Evolutionary conservation across 1,140 invertebrate species (phyloP).

Genomic region (Rhynchophorus ferrugineus): DNA sequence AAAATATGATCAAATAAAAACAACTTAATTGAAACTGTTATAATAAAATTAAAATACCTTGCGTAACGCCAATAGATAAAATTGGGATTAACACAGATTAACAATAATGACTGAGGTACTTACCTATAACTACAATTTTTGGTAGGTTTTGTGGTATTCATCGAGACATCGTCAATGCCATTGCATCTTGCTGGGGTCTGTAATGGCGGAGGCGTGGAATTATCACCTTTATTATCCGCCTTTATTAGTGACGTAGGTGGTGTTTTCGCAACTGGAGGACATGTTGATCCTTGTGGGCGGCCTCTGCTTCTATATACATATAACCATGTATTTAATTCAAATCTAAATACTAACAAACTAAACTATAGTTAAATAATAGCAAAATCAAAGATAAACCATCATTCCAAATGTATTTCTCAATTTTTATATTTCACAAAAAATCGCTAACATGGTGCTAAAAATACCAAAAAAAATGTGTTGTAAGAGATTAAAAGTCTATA

Average conservation of each 20-base stretch:
- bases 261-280: conserved; percentile 14
- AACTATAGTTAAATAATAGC: not conserved
- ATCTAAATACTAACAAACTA: not conserved
- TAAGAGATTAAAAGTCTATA: too few species aligned
- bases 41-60: too few species aligned
- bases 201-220: conserved; percentile 38
- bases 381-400: too few species aligned
- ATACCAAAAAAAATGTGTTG: too few species aligned
- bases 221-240: conserved; percentile 6
- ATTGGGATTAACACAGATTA: too few species aligned
- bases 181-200: conserved; percentile 38
- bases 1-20: too few species aligned
- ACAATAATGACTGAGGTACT: too few species aligned
- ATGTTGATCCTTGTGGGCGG: conserved; percentile 40
- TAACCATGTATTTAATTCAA: not conserved
- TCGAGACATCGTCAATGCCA: conserved; percentile 23
- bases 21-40: too few species aligned
- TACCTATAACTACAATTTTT: conserved; percentile 43
- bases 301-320: conserved; percentile 27
- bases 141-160: conserved; percentile 24
- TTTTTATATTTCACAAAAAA: too few species aligned
- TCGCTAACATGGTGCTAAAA: too few species aligned
- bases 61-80: too few species aligned
- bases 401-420: too few species aligned
- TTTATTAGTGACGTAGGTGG: conserved; percentile 13